Evolutionary conservation across 1,140 invertebrate species (phyloP), one percentile per base, ranked within the genome.

Genomic region (Sminthurinus signatus): DNA sequence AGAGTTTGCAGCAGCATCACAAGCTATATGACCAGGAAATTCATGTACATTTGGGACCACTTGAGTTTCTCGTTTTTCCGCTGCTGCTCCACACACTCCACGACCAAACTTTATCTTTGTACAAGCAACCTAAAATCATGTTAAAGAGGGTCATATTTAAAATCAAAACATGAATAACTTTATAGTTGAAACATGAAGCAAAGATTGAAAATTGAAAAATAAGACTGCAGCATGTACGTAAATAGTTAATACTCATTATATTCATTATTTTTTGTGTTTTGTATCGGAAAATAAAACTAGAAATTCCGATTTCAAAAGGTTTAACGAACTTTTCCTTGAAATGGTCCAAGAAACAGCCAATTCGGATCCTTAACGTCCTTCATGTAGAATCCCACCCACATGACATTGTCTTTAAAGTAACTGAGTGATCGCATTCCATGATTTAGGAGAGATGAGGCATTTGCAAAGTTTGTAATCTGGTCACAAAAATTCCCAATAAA

Each of bases 1-100:
- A 15, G 61, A 64, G 3, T 50, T 42, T 4, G 65, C 63, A 14
- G 28, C 25, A 2, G 43, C 25, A 59, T 67, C 65, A 42, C 65
- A 67, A 5, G 62, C 62, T 44, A 67, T 67, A 42, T 67, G 65
- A 3, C 65, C 65, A 29, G 65, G 65, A 31, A 67, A 67, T 17
- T 63, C 54, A 48, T 67, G 61, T 2, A 67, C 65, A 50, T 67
- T 64, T 1, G 25, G 44, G 25, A 67, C 50, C 4, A 63, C 60
- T 55, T 67, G 65, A 32, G 65, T 67, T 2, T 21, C 15, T 17
- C 48, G 23, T 2, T 17, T 44, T n/a, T 14, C 19, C 3, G 65
- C 65, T 21, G 65, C 62, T 5, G 54, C 50, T 15, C 65, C 65
- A 32, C 65, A 67, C 19, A 67, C 65, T 27, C 65, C 65, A 10